Base-by-base conservation (phyloP, 2,113 vertebrate species). In the Parotia lawesii region DNA sequence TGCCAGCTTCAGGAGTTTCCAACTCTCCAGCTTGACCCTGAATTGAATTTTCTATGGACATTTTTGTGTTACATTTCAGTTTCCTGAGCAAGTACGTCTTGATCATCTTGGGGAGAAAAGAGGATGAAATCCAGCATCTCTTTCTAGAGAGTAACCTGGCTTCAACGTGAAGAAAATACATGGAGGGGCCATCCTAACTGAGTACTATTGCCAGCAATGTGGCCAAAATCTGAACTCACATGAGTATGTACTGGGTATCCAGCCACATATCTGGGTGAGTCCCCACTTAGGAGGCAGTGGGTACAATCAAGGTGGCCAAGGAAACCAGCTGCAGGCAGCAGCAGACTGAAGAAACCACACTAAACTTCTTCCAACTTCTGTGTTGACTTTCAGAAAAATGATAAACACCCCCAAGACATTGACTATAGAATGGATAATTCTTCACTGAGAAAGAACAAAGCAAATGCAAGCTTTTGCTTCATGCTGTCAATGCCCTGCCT, bases 271-370 rank as follows among this genome's bases (percentile, higher is more conserved):
- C 44, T 85, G 57, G 57, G 37, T 0, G 24, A 72, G 58, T 81
- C 81, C 81, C 33, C 42, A n/a, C 48, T 65, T 79, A 50, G 27
- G 58, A 66, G 3, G 13, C 57, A 74, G 38, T 47, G 31, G 23
- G 74, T 44, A 81, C 53, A 25, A 50, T 84, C 33, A 80, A 7
- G 61, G 35, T 79, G 96, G 79, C 60, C 93, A 94, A 88, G 75
- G 77, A 95, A 96, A 96, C n/a, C 77, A 96, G 57, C 25, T 81
- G 58, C 6, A 7, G n/a, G 29, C 61, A 83, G 71, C 53, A 88
- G 71, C 25, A 78, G 50, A n/a, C n/a, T 72, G 71, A 80, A 95
- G 40, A 93, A 94, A 94, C 58, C 21, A 89, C 10, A 1, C 47
- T 72, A 86, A 94, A 61, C 35, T 66, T 81, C 53, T 78, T 89